These are phyloP conservation scores for Campodea augens DNA, from an alignment of 1,140 invertebrate species.

Conservation along the genomic window DNA sequence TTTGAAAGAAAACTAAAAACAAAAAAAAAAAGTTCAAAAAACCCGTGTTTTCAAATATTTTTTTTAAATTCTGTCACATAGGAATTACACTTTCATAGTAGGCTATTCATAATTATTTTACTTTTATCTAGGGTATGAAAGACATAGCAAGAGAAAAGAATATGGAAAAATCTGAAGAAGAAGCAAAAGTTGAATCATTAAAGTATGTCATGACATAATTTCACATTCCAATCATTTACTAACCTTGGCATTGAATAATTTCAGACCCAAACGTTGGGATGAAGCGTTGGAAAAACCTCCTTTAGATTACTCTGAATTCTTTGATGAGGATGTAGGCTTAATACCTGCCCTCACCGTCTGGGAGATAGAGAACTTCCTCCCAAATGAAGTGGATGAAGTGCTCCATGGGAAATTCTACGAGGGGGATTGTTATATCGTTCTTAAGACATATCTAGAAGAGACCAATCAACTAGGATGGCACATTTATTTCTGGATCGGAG, in stretches of 20 bases:
- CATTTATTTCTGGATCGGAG: conserved; percentile 98
- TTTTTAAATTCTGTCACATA: too few species aligned
- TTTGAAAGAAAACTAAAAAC: too few species aligned
- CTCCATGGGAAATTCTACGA: conserved; percentile 97
- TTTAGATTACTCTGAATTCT: conserved; percentile 97
- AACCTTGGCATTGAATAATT: too few species aligned
- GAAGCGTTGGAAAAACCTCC: conserved; percentile 86
- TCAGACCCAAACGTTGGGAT: conserved; percentile 77
- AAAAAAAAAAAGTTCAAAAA: too few species aligned
- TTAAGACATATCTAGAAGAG: conserved; percentile 79
- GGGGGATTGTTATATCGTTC: conserved; percentile 94
- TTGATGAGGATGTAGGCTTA: conserved; percentile 92
- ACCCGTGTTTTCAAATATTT: too few species aligned
- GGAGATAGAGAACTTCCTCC: conserved; percentile 99
- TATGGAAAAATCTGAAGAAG: conserved; percentile 35
- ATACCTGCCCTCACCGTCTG: conserved; percentile 71
- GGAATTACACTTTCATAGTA: too few species aligned
- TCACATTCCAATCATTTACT: too few species aligned
- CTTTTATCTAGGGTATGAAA: conserved; percentile 96
- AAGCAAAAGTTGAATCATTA: conserved; percentile 42
- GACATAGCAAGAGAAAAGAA: conserved; percentile 85
- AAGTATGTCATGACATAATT: too few species aligned
- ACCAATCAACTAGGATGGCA: conserved; percentile 74
- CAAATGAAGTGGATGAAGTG: conserved; percentile 74
- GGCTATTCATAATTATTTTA: too few species aligned